phyloP scores from a whole-genome alignment of 2,113 vertebrate species.

The Callospermophilus lateralis region DNA sequence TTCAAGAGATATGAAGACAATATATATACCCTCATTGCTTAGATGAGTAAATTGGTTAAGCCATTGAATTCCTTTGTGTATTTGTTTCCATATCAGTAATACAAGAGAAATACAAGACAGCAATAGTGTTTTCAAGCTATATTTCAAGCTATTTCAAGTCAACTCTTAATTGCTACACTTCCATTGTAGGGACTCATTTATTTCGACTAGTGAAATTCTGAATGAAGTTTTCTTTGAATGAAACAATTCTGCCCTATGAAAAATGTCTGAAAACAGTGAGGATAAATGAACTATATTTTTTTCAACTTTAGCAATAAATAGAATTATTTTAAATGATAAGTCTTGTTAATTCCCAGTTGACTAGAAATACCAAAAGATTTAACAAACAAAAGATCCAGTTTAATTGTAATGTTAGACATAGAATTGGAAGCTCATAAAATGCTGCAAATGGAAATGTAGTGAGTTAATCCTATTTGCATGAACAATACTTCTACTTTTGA shows the following conservation, averaged over 20 bases:
- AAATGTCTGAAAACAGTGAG: background rate
- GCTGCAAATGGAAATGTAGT: background rate
- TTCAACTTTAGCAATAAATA: background rate
- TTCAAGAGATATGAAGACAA: background rate
- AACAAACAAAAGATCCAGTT: background rate
- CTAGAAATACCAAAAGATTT: background rate
- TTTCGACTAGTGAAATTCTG: background rate
- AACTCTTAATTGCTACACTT: background rate
- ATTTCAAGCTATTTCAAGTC: too few relatives aligned
- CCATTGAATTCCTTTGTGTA: background rate
- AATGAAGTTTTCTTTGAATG: background rate
- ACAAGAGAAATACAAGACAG: background rate
- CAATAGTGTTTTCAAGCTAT: background rate
- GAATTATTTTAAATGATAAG: constrained; percentile 13
- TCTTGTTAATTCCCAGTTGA: background rate
- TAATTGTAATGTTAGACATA: background rate
- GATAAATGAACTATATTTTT: background rate
- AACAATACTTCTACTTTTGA: background rate
- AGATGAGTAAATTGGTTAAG: background rate
- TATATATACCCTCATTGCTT: background rate
- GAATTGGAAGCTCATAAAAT: background rate
- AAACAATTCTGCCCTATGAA: background rate
- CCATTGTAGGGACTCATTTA: background rate
- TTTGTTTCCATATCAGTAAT: background rate
- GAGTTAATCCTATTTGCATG: background rate